These are phyloP conservation scores for Pardalotus punctatus DNA, from an alignment of 2,113 vertebrate genomes.

Conservation along the genomic window DNA sequence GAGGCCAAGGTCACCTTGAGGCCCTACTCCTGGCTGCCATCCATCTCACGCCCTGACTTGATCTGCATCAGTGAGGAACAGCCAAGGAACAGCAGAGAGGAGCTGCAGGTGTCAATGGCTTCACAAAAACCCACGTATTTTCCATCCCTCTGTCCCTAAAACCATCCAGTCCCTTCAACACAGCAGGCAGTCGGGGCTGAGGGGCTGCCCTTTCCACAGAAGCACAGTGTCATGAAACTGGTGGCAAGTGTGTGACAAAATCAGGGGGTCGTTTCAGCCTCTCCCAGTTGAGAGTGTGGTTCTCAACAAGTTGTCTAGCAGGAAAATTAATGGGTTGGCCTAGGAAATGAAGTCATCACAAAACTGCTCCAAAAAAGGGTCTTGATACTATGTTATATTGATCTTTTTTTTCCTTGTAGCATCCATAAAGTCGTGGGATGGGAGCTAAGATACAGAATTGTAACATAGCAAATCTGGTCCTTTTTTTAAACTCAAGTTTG, in stretches of 20 bases:
- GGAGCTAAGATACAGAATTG: not conserved
- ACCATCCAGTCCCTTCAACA: not conserved
- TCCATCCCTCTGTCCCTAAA: not conserved
- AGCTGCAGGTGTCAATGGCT: not conserved
- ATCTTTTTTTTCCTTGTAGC: not conserved
- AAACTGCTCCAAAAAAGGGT: not conserved
- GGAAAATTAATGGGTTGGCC: not conserved
- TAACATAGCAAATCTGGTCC: not conserved
- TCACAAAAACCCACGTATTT: not conserved
- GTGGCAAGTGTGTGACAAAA: not conserved
- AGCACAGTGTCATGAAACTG: not conserved
- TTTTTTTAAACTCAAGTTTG: not conserved
- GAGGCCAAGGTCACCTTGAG: not conserved
- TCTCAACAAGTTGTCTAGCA: not conserved
- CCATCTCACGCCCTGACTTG: fast-evolving
- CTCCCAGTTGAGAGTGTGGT: fast-evolving
- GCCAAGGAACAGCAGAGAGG: not conserved
- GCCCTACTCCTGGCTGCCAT: not conserved
- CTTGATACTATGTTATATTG: fast-evolving
- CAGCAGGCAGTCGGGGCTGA: fast-evolving
- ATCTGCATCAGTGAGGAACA: not conserved
- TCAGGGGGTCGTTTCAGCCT: not conserved
- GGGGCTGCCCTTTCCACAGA: fast-evolving
- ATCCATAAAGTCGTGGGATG: not conserved
- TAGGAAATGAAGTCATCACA: not conserved